Conservation (phyloP, 2,113 vertebrate genomes). For the Micronisus gabar region DNA sequence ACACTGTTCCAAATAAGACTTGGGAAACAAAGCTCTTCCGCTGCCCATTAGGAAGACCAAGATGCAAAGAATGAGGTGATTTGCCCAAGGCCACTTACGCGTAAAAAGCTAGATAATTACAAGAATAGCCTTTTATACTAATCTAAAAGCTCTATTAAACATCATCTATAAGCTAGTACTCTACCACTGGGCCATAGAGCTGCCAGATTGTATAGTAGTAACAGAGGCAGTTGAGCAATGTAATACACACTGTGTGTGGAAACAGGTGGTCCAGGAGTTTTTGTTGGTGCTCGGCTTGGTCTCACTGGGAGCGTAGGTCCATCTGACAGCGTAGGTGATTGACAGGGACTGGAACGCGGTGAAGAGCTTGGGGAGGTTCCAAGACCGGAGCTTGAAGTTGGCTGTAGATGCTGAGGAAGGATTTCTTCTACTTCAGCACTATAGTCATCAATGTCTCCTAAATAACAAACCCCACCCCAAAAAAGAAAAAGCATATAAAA, state of each 20-base stretch:
- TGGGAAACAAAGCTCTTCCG: neutral
- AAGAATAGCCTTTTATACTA: neutral
- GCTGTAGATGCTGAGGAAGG: conserved; percentile 92
- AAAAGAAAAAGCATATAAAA: neutral
- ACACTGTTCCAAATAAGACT: neutral
- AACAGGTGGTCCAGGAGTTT: conserved; percentile 73
- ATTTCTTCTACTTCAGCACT: conserved; percentile 90
- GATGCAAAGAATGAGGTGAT: neutral
- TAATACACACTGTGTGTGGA: conserved; percentile 63
- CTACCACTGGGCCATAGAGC: neutral
- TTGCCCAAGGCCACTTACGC: neutral
- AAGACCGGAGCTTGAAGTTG: conserved; percentile 74
- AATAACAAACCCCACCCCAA: neutral
- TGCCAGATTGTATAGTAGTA: neutral
- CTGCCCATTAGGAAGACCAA: neutral
- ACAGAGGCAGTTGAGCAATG: fast-evolving
- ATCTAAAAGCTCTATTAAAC: neutral
- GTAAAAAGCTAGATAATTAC: neutral
- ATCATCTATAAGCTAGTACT: neutral
- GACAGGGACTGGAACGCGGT: conserved; percentile 88
- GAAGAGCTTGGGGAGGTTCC: conserved; percentile 87
- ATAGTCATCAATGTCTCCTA: conserved; percentile 92
- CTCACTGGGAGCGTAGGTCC: conserved; percentile 74
- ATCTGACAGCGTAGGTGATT: conserved; percentile 89
- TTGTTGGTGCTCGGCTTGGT: conserved; percentile 78